Percentiles rank a stretch among this genome's conserved stretches.
Conservation (phyloP, 2,888 invertebrate species). For the Phengaris arion region DNA sequence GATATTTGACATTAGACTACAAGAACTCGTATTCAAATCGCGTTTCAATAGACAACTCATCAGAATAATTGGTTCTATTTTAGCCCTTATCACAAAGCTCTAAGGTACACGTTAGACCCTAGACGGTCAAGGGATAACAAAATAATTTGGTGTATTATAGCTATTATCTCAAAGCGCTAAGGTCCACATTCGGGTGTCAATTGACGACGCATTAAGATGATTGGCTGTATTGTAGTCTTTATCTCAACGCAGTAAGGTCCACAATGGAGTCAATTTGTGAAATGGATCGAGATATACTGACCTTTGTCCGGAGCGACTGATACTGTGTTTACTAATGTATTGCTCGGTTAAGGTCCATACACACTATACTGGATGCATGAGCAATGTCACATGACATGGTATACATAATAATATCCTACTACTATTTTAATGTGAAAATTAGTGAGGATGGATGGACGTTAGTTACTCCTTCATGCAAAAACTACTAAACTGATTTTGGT, state of each 20-base stretch:
- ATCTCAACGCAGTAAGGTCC: constrained; percentile 32
- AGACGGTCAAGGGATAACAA: neutral
- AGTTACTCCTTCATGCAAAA: too few species aligned
- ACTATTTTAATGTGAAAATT: too few species aligned
- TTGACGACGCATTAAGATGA: constrained; percentile 24
- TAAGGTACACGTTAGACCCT: too few species aligned
- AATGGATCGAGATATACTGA: constrained; percentile 39
- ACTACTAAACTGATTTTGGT: too few species aligned
- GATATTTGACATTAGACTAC: too few species aligned
- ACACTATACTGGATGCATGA: neutral
- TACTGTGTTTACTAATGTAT: constrained; percentile 40
- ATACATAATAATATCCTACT: too few species aligned
- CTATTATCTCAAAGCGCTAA: neutral
- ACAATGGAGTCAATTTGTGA: constrained; percentile 36
- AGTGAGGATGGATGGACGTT: too few species aligned
- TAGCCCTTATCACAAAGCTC: too few species aligned
- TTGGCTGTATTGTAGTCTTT: constrained; percentile 31
- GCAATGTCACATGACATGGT: neutral
- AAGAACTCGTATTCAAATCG: neutral
- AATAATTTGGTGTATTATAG: neutral
- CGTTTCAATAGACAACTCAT: neutral
- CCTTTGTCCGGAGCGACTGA: constrained; percentile 41
- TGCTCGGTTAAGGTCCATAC: neutral
- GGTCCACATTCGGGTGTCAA: neutral
- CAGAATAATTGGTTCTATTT: too few species aligned